Base-by-base conservation (phyloP, 1,140 invertebrate genomes). In the Drosophila subpulchrella region DNA sequence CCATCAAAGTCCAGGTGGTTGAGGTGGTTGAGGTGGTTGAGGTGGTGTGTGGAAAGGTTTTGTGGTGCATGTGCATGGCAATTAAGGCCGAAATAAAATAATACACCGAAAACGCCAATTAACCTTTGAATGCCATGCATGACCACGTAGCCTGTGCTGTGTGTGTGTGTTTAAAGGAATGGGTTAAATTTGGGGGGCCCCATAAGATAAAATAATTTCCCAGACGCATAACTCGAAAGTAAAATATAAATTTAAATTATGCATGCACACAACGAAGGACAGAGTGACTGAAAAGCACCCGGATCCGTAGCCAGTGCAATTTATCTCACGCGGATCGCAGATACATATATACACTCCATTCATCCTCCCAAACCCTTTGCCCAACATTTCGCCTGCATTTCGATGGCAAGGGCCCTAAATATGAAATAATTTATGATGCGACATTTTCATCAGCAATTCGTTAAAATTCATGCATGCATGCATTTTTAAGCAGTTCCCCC, bases 391-490 rank as follows among this genome's bases (percentile, higher is more conserved):
- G 48, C 8, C 27, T 12, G 44, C 47, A 27, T 27, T 59, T 39
- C 54, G 55, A 58, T 34, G 46, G 38, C 27, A 27, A 27, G 62
- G 65, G 75, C 79, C 80, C 79, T 88, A 89, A 88, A 88, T 90
- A 89, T 81, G 80, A 89, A 84, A 90, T 90, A 90, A 90, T 90
- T 90, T 90, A 90, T 85, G 85, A 90, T 81, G 86, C 85, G 85
- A 90, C 86, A 90, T 90, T 90, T 90, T 90, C 86, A 90, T 90
- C 85, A 90, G 81, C 86, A 90, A 90, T 90, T 90, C 86, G 86
- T 90, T 90, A 90, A 90, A 90, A 89, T 81, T 81, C 84, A 90
- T 89, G 85, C 84, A 89, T 89, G 82, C 71, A 89, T 89, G 85
- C 84, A 90, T 81, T 88, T 84, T 80, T 72, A 78, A 75, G 82